A percentile compares a stretch with the other conserved stretches of the same genome.
Conservation (phyloP, 2,888 invertebrate species). For the Heliconius ethilla region DNA sequence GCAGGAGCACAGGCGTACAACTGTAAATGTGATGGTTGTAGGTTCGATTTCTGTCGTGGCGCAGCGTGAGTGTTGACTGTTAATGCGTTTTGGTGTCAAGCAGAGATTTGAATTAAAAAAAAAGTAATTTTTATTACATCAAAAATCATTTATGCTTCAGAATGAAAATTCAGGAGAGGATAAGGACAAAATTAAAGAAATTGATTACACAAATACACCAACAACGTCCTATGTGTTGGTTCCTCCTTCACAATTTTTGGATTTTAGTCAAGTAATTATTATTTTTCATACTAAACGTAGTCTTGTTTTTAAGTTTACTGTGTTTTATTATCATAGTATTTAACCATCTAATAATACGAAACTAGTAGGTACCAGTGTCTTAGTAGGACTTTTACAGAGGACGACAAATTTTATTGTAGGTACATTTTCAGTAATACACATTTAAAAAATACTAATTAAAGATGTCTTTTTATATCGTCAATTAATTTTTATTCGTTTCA, state of each 20-base stretch:
- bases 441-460: too few species aligned
- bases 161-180: slow-evolving; percentile 13
- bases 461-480: not conserved
- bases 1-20: too few species aligned
- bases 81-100: too few species aligned
- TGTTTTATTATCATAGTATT: not conserved
- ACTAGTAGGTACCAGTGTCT: too few species aligned
- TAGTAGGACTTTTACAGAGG: too few species aligned
- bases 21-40: too few species aligned
- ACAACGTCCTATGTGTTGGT: slow-evolving; percentile 52
- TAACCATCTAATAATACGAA: too few species aligned
- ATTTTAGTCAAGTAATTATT: slow-evolving; percentile 54
- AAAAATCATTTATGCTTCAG: not conserved
- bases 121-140: not conserved
- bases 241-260: slow-evolving; percentile 69
- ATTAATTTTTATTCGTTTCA: not conserved
- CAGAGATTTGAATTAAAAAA: not conserved
- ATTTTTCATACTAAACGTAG: not conserved
- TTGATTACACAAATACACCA: slow-evolving; percentile 51
- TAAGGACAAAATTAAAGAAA: slow-evolving; percentile 55
- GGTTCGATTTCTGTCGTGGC: too few species aligned
- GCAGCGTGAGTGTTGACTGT: too few species aligned
- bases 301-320: not conserved
- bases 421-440: too few species aligned
- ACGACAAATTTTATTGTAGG: too few species aligned